Conservation (phyloP, 2,888 invertebrate species). For the Microplitis deprimator region DNA sequence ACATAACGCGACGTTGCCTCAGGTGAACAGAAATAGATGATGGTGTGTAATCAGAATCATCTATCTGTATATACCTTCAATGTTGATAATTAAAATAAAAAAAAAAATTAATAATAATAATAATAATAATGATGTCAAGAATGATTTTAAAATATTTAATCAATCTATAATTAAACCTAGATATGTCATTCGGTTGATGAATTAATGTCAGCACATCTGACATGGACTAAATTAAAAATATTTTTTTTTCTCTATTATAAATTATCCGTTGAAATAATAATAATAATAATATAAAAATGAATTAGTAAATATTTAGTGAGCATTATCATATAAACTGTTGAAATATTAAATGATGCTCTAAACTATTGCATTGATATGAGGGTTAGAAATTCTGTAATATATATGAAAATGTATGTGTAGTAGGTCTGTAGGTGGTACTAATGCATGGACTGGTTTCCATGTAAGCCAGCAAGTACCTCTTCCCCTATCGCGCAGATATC, state of each 20-base stretch:
- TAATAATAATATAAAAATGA: not conserved
- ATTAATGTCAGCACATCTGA: not conserved
- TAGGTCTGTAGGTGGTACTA: constrained; percentile 17
- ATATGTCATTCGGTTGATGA: not conserved
- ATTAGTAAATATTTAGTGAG: not conserved
- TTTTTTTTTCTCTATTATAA: not conserved
- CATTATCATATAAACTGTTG: not conserved
- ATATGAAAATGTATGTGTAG: not conserved
- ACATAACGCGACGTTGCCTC: constrained; percentile 24
- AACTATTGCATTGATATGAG: not conserved
- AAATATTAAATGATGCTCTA: not conserved
- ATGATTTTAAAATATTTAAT: constrained; percentile 17
- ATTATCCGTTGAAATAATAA: not conserved
- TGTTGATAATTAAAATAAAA: constrained; percentile 2
- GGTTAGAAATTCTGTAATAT: not conserved
- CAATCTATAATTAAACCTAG: not conserved
- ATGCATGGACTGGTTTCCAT: constrained; percentile 35
- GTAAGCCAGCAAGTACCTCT: constrained; percentile 31
- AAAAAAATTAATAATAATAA: not conserved
- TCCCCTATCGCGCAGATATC: constrained; percentile 10
- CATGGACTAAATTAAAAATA: not conserved
- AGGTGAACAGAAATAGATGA: constrained; percentile 42
- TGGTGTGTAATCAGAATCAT: constrained; percentile 40
- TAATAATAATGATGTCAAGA: not conserved
- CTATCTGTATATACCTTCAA: not conserved